Evolutionary conservation across 1,140 invertebrate genomes (phyloP).

Genomic region (Drosophila bocki): DNA sequence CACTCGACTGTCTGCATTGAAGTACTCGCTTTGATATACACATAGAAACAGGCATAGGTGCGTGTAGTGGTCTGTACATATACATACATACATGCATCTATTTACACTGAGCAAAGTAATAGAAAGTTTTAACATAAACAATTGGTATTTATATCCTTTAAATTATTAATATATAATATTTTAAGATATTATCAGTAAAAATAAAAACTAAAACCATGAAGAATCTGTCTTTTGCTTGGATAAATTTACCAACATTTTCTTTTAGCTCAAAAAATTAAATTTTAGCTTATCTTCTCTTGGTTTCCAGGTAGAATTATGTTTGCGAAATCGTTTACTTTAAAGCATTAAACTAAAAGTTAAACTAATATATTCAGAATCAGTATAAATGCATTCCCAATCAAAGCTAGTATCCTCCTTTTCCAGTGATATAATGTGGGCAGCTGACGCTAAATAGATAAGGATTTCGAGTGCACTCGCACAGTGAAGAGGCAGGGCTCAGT

Average conservation of each 20-base stretch:
- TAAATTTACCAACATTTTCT: neutral
- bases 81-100: constrained; percentile 7
- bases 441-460: constrained; percentile 77
- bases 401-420: neutral
- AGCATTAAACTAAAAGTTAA: neutral
- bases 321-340: neutral
- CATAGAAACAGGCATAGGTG: constrained; percentile 7
- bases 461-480: constrained; percentile 59
- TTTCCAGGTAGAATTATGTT: neutral
- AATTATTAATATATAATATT: neutral
- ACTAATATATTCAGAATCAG: neutral
- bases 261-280: neutral
- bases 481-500: constrained; percentile 24
- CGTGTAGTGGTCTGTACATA: constrained; percentile 7
- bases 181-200: neutral
- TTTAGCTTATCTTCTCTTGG: neutral
- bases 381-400: neutral
- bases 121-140: neutral
- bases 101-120: neutral
- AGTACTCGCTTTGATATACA: constrained; percentile 67
- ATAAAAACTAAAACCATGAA: no score
- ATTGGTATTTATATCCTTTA: neutral
- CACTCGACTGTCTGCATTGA: constrained; percentile 77
- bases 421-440: constrained; percentile 42
- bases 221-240: neutral